Percentiles rank a stretch among this genome's conserved stretches.
These are phyloP conservation scores for Rhinolophus sinicus DNA, from an alignment of 2,113 vertebrate genomes.

Conservation along the genomic window DNA sequence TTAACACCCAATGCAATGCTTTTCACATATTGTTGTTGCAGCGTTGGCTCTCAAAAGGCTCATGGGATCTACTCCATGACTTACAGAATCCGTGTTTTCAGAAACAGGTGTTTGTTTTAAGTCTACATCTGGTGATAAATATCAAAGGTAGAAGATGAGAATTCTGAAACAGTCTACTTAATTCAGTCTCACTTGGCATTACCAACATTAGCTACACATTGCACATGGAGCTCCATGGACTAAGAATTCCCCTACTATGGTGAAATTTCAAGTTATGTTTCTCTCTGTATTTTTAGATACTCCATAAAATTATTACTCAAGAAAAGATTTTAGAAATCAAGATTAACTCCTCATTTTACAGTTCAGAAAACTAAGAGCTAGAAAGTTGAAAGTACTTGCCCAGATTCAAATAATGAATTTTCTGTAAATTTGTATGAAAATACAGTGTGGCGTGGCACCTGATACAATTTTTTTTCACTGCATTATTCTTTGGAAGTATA, in stretches of 20 bases:
- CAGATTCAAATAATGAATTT: neutral
- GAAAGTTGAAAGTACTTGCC: neutral
- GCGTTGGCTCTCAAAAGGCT: neutral
- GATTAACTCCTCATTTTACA: neutral
- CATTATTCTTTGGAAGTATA: neutral
- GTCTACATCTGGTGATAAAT: constrained; percentile 44
- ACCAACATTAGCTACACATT: neutral
- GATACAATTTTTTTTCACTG: neutral
- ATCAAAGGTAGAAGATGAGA: constrained; percentile 6
- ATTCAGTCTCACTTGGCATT: neutral
- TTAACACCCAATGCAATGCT: neutral
- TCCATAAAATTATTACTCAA: constrained; percentile 24
- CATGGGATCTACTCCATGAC: neutral
- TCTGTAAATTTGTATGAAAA: constrained; percentile 2
- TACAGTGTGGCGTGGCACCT: neutral
- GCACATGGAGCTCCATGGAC: neutral
- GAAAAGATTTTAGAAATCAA: neutral
- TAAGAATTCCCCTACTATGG: neutral
- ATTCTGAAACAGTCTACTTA: neutral
- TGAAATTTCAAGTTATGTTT: constrained; percentile 51
- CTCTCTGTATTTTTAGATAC: neutral
- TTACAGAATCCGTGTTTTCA: constrained; percentile 2
- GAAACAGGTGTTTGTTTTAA: constrained; percentile 32
- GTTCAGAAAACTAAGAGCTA: constrained; percentile 4
- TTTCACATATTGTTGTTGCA: neutral